Base-by-base conservation (phyloP, 2,797 vertebrate species). In the Parambassis ranga region DNA sequence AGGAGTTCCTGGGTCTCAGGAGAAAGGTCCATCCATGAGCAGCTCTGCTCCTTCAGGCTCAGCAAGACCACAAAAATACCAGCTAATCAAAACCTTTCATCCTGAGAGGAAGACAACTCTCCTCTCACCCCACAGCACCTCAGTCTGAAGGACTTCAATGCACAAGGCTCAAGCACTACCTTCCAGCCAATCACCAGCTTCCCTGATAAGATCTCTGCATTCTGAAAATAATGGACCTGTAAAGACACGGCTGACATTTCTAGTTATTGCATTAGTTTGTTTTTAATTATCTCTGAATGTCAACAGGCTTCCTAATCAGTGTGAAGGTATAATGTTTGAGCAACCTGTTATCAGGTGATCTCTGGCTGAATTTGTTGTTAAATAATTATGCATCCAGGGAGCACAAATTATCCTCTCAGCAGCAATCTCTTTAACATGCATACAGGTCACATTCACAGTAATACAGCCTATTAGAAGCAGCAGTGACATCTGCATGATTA, bases 21-120 rank as follows among this genome's bases (percentile, higher is more conserved):
- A 50, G 43, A 65, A 65, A 41, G 30, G 64, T 75, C 43, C 46
- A 75, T 80, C 71, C 46, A 75, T 80, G 71, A 66, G 57, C 48
- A 47, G 57, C 59, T 52, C 39, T 7, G 56, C 61, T 67, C 62
- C 71, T 78, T 4, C 4, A 33, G 46, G 60, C 60, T 72, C 74
- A 6, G 41, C n/a, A 48, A 61, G 58, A 67, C 42, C 51, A 49
- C 60, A 32, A 44, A 57, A 78, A 75, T 53, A 81, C 71, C 71
- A 76, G 50, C 75, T 83, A 84, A 91, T 91, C 77, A 86, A 70
- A 86, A 71, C 72, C 69, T 65, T 80, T 85, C 70, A 80, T 77
- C 39, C 55, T 71, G 36, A 58, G 65, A 52, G 70, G 41, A 58
- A 51, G 56, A 66, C 26, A 37, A 72, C 46, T 3, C n/a, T 35